Evolutionary conservation across 2,113 vertebrate genomes (phyloP).

Genomic region (Oryzias melastigma): DNA sequence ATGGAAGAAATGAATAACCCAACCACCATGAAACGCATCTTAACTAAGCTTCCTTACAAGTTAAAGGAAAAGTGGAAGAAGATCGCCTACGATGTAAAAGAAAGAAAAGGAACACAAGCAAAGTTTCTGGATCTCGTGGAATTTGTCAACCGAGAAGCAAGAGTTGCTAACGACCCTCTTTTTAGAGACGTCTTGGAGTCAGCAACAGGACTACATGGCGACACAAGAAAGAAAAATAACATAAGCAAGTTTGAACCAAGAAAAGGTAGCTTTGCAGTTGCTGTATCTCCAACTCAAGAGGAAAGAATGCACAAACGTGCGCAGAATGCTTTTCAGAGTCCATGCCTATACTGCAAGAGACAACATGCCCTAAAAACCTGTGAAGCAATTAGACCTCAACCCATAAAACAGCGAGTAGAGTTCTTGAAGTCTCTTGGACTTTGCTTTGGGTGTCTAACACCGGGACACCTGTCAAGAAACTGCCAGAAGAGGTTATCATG

Average conservation of each 20-base stretch:
- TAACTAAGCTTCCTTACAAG: constrained; percentile 1
- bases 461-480: background rate
- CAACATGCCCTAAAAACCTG: too few species aligned
- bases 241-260: too few species aligned
- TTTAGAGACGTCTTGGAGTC: too few species aligned
- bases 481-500: constrained; percentile 1
- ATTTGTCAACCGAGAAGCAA: background rate
- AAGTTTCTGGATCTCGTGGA: background rate
- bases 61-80: background rate
- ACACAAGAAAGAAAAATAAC: too few species aligned
- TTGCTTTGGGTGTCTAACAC: constrained; percentile 3
- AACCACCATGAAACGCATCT: background rate
- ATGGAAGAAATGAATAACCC: constrained; percentile 36
- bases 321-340: too few species aligned
- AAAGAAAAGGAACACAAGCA: background rate
- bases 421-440: background rate
- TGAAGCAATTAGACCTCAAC: too few species aligned
- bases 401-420: background rate
- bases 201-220: too few species aligned
- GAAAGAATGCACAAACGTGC: too few species aligned
- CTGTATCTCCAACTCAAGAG: too few species aligned
- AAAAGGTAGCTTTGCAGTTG: too few species aligned
- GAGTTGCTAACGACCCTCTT: too few species aligned
- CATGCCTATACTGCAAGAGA: too few species aligned
- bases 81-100: background rate